Evolutionary conservation across 2,888 invertebrate genomes (phyloP), one percentile per base, ranked within the genome.

Genomic region (Chesias legatella): DNA sequence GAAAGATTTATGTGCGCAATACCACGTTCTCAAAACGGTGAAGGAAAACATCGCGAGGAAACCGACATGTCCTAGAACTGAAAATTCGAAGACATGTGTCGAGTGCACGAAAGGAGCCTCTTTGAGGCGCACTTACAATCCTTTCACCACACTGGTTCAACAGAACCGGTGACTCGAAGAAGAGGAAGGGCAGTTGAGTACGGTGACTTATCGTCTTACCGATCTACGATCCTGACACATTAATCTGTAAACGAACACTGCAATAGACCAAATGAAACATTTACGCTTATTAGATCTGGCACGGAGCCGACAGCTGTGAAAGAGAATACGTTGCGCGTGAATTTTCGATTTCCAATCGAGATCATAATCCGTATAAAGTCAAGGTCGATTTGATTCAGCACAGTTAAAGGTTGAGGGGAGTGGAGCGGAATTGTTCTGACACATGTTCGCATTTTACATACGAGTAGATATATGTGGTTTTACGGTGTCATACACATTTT

Each of bases 221-320:
- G 29, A 46, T 52, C 46, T 38, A 24, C 44, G 43, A 45, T 40
- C 47, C 30, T 67, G 67, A 70, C 73, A 75, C 68, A 73, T 67
- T 71, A 65, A 74, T 76, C 75, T 71, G 61, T 65, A 72, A 71
- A 71, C 62, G 66, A 50, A 29, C 11, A 29, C 51, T 62, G 51
- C 57, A 62, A 58, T 45, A 22, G 28, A 29, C 35, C 32, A 29
- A 40, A 13, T 61, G 58, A 63, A 62, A 52, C 58, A 65, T 63
- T 70, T 60, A 63, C 66, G 60, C 71, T 79, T 73, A 77, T 77
- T 67, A 62, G 60, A 75, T 79, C 72, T 60, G 63, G 63, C 64
- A 70, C 69, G 68, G 56, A 59, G 57, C 54, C 56, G 70, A 67
- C 68, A 66, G 56, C 62, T 70, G 70, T 77, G 63, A 68, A 75